phyloP scores from a whole-genome alignment of 2,888 invertebrate genomes.

The Polydrusus pterygomalis region DNA sequence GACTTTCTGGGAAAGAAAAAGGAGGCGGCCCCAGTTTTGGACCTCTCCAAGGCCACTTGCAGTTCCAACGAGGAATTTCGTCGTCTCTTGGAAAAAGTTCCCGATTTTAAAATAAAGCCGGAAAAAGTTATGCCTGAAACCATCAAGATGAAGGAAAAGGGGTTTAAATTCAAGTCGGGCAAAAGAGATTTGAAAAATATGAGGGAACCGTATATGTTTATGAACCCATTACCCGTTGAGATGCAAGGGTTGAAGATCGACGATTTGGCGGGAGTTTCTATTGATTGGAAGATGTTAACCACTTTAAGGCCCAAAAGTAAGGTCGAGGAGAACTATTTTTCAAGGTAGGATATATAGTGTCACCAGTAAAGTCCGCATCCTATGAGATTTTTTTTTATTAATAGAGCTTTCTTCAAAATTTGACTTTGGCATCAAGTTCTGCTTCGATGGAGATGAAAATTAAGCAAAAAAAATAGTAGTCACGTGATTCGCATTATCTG shows the following conservation, averaged over 20 bases:
- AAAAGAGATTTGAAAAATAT: constrained; percentile 82
- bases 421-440: no score
- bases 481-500: no score
- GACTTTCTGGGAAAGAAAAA: constrained; percentile 90
- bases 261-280: constrained; percentile 88
- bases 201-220: constrained; percentile 79
- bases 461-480: no score
- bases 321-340: constrained; percentile 90
- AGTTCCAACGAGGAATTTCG: constrained; percentile 89
- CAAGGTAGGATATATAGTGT: constrained; percentile 79
- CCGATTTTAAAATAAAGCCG: constrained; percentile 91
- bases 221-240: constrained; percentile 88
- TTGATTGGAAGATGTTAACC: constrained; percentile 95
- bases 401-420: no score
- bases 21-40: constrained; percentile 87
- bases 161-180: constrained; percentile 83
- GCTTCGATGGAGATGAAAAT: no score
- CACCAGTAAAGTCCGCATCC: no score
- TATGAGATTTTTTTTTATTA: no score
- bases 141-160: constrained; percentile 83
- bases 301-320: constrained; percentile 89
- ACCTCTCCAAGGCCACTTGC: constrained; percentile 86
- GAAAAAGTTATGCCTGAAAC: constrained; percentile 89
- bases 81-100: constrained; percentile 88
- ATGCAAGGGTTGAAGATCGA: constrained; percentile 85